Conservation (phyloP, 2,888 invertebrate species). For the Nomada ruficornis region DNA sequence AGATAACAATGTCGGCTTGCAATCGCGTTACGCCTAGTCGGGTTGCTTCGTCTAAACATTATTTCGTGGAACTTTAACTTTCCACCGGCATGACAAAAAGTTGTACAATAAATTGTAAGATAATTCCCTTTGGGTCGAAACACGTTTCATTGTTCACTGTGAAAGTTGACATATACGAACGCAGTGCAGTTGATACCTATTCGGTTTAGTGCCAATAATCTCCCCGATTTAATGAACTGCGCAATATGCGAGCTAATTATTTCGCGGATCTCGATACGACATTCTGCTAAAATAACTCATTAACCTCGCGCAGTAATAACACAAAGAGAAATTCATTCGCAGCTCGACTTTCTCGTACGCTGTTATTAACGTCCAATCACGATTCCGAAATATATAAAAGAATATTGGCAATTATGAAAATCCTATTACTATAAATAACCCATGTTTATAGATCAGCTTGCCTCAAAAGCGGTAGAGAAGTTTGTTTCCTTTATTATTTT, state of each 20-base stretch:
- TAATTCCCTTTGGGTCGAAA: constrained; percentile 9
- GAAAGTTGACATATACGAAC: constrained; percentile 44
- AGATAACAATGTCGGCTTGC: background rate
- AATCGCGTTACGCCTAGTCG: constrained; percentile 4
- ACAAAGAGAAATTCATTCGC: no score
- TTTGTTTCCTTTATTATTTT: background rate
- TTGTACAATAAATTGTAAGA: constrained; percentile 4
- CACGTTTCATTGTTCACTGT: constrained; percentile 25
- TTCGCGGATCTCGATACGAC: constrained; percentile 30
- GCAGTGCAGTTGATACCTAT: background rate
- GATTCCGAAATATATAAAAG: no score
- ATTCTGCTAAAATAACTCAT: background rate
- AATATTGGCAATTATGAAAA: no score
- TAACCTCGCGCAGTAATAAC: background rate
- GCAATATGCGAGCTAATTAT: constrained; percentile 26
- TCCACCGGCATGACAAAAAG: background rate
- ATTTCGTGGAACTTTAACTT: background rate
- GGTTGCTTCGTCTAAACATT: background rate
- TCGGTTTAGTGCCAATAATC: constrained; percentile 40
- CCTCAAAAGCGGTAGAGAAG: background rate
- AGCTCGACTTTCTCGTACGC: no score
- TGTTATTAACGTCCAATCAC: no score
- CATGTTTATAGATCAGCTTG: no score
- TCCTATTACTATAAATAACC: no score
- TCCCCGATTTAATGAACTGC: constrained; percentile 32